phyloP scores from a whole-genome alignment of 2,888 invertebrate species.

The Cataglyphis altisquamis region DNA sequence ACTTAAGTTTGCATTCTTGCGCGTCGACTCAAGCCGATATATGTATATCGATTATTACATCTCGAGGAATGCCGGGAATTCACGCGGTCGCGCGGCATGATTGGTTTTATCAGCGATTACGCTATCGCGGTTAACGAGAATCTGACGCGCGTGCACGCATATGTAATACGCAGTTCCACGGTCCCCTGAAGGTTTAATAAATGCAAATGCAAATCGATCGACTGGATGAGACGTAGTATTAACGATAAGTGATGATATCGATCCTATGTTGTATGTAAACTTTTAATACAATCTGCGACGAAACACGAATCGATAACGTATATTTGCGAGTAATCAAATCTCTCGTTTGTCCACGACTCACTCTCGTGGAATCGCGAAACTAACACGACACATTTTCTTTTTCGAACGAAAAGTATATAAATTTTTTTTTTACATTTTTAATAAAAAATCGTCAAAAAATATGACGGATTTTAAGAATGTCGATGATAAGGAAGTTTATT shows the following conservation, averaged over 20 bases:
- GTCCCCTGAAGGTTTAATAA: conserved; percentile 6
- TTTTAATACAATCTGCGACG: conserved; percentile 15
- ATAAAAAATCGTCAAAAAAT: not conserved
- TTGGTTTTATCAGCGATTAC: conserved; percentile 38
- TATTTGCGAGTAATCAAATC: not conserved
- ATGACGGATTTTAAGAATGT: not conserved
- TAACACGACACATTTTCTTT: not conserved
- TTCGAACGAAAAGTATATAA: not conserved
- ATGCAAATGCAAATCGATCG: conserved; percentile 47
- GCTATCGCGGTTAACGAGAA: conserved; percentile 20
- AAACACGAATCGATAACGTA: not conserved
- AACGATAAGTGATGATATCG: conserved; percentile 20
- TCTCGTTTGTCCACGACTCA: not conserved
- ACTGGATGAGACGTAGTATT: not conserved
- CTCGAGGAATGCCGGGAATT: conserved; percentile 40
- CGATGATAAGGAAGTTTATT: not conserved
- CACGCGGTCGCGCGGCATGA: not conserved
- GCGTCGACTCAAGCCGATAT: not conserved
- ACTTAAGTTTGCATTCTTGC: not conserved
- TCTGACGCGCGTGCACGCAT: not conserved
- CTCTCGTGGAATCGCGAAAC: not conserved
- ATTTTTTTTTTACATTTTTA: too few relatives aligned
- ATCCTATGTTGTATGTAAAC: not conserved
- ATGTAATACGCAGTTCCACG: not conserved
- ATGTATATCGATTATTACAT: conserved; percentile 24